Evolutionary conservation across 1,140 invertebrate genomes (phyloP).

Genomic region (Drosophila pandora): DNA sequence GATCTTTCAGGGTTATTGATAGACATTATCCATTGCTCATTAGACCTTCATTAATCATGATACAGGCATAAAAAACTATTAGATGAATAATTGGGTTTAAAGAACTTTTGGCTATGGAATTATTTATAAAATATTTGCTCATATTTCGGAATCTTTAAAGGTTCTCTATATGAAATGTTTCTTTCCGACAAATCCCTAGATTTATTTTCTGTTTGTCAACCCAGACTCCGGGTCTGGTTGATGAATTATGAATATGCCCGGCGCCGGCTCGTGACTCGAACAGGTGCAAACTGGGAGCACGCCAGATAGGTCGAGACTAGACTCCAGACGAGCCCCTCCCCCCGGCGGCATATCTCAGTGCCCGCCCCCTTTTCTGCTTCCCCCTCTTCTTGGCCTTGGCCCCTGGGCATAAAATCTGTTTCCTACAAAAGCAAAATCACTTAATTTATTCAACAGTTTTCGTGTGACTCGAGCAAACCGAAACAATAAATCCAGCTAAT

Average conservation of each 20-base stretch:
- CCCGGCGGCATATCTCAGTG: conserved; percentile 1
- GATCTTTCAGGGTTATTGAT: conserved; percentile 29
- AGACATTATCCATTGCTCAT: conserved; percentile 24
- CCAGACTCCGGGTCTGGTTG: conserved; percentile 25
- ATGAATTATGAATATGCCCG: conserved; percentile 42
- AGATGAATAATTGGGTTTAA: conserved; percentile 3
- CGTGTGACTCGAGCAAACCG: conserved; percentile 54
- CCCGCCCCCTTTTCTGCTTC: background rate
- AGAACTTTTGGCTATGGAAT: background rate
- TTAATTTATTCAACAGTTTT: conserved; percentile 65
- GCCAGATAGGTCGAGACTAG: conserved; percentile 26
- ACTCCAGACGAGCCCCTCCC: conserved; percentile 31
- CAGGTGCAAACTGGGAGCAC: conserved; percentile 37
- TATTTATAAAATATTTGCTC: background rate
- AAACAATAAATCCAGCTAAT: conserved; percentile 69
- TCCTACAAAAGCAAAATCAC: conserved; percentile 22
- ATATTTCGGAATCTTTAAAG: background rate
- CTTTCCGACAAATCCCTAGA: background rate
- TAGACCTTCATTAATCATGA: conserved; percentile 37
- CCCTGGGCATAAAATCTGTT: conserved; percentile 5
- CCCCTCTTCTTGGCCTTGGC: conserved; percentile 10
- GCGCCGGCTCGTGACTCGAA: conserved; percentile 41
- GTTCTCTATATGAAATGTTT: background rate
- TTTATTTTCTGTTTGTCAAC: background rate
- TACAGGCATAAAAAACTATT: conserved; percentile 21